Base-by-base conservation (phyloP, 2,797 vertebrate genomes). In the Notolepis coatsorum region DNA sequence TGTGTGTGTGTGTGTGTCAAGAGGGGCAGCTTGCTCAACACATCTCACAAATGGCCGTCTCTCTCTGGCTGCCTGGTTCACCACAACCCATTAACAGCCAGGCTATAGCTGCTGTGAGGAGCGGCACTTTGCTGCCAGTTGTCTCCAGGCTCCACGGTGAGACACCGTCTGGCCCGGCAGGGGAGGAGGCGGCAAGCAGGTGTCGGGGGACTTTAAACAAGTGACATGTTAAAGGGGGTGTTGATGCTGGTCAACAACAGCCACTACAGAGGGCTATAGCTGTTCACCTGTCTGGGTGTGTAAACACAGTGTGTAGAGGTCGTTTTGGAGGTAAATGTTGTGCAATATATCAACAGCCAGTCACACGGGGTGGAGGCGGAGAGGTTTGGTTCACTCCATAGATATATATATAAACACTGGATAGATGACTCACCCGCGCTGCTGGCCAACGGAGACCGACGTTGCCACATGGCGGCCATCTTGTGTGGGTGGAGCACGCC, bases 151-250 rank as follows among this genome's bases (percentile, higher is more conserved):
- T 71, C 24, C 53, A 41, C 2, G 51, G 63, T 82, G 73, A 86
- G 71, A 76, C 23, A 73, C 65, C 2, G 81, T 81, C 79, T 82
- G 41, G 62, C 51, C n/a, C n/a, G 7, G n/a, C 35, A n/a, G 21
- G 24, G 31, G 18, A 10, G 46, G 74, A 68, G 63, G 66, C 67
- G 46, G 61, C 68, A 47, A 71, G 71, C 73, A 79, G 72, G 72
- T 80, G 77, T 60, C n/a, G n/a, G n/a, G 52, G 52, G 60, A 28
- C 65, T 31, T n/a, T n/a, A n/a, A n/a, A n/a, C n/a, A n/a, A n/a
- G n/a, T n/a, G n/a, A n/a, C n/a, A n/a, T n/a, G n/a, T n/a, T n/a
- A n/a, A n/a, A n/a, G n/a, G n/a, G n/a, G n/a, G n/a, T n/a, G n/a
- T n/a, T n/a, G n/a, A n/a, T n/a, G n/a, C n/a, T n/a, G n/a, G n/a